phyloP scores from a whole-genome alignment of 2,888 invertebrate species.

The Pammene fasciana region DNA sequence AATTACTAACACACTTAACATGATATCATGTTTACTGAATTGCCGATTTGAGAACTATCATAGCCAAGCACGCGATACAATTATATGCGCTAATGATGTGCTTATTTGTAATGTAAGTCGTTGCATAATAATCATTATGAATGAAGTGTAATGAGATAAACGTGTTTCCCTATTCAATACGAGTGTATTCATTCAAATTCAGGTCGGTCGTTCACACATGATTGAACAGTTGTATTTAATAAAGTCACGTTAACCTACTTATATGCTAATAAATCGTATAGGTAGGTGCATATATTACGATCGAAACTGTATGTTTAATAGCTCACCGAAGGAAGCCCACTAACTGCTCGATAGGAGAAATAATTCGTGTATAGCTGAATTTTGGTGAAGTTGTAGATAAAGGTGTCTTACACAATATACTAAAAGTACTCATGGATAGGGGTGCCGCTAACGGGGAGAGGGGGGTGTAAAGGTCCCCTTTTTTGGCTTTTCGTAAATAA shows the following conservation, averaged over 20 bases:
- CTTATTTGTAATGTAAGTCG: conserved; percentile 34
- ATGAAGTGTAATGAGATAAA: conserved; percentile 40
- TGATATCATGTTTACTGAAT: conserved; percentile 28
- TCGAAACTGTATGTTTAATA: background rate
- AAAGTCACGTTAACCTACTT: conserved; percentile 12
- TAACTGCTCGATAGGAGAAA: too few species aligned
- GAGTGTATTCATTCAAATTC: conserved; percentile 48
- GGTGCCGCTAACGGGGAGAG: too few species aligned
- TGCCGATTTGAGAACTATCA: conserved; percentile 44
- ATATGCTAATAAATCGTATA: background rate
- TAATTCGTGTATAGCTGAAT: too few species aligned
- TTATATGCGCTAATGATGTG: conserved; percentile 42
- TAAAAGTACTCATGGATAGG: too few species aligned
- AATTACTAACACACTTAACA: conserved; percentile 25
- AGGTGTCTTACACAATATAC: too few species aligned
- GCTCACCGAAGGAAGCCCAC: too few species aligned
- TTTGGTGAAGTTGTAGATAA: too few species aligned
- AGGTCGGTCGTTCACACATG: conserved; percentile 58
- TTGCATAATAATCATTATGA: conserved; percentile 33
- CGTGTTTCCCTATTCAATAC: conserved; percentile 22
- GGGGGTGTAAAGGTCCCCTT: too few species aligned
- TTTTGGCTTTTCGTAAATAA: too few species aligned
- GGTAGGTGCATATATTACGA: background rate
- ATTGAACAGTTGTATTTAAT: conserved; percentile 24
- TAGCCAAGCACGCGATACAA: conserved; percentile 50